These are phyloP conservation scores for Cyphomyrmex costatus DNA, from an alignment of 1,140 invertebrate species.

Conservation along the genomic window DNA sequence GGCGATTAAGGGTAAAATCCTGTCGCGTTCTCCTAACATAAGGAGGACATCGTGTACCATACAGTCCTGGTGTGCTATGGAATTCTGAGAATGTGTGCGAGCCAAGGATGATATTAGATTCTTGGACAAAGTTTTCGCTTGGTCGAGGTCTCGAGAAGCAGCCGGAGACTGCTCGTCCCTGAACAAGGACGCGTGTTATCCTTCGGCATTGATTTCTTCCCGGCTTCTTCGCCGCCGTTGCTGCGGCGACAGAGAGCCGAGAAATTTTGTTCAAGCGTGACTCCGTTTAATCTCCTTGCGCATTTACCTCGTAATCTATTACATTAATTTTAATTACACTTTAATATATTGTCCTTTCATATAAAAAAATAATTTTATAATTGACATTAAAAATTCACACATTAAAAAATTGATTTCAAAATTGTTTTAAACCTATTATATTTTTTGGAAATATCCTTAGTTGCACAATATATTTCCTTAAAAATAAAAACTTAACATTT, in stretches of 20 bases:
- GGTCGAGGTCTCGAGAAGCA: conserved; percentile 77
- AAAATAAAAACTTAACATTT: background rate
- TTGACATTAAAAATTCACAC: too few relatives aligned
- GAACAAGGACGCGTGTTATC: conserved; percentile 74
- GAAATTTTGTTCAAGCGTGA: conserved; percentile 29
- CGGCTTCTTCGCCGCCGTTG: conserved; percentile 52
- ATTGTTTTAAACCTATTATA: background rate
- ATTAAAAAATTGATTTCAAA: background rate
- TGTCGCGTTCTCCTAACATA: conserved; percentile 27
- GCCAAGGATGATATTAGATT: conserved; percentile 86
- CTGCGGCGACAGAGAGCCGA: conserved; percentile 52
- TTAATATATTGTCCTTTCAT: background rate
- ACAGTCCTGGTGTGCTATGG: conserved; percentile 70
- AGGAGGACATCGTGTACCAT: conserved; percentile 27
- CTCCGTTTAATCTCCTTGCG: conserved; percentile 1
- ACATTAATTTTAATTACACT: conserved; percentile 3
- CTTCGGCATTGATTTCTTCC: conserved; percentile 76
- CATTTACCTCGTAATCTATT: background rate
- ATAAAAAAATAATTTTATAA: background rate
- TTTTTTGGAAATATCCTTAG: background rate
- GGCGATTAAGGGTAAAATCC: conserved; percentile 66
- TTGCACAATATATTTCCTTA: background rate
- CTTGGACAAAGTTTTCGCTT: conserved; percentile 86
- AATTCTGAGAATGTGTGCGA: conserved; percentile 85
- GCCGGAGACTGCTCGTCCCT: conserved; percentile 68